Percentiles rank a stretch among this genome's conserved stretches.
phyloP scores from a whole-genome alignment of 2,888 invertebrate genomes.

The Argynnis bischoffii region DNA sequence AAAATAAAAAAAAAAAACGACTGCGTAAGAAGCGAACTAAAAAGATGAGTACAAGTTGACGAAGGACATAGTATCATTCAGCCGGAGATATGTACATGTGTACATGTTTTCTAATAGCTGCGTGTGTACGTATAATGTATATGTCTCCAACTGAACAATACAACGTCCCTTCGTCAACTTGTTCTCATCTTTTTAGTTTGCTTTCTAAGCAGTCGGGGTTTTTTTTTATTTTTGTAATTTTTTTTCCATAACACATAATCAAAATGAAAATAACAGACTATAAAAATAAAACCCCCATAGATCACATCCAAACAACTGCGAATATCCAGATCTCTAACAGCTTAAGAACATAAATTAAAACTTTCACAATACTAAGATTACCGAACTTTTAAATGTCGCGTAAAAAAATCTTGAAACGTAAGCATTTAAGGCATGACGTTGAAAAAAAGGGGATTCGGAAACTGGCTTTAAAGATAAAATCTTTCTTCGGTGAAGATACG shows the following conservation, averaged over 20 bases:
- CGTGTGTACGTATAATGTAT: too few relatives aligned
- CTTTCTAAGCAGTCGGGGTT: too few relatives aligned
- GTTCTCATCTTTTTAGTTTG: too few relatives aligned
- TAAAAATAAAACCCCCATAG: background rate
- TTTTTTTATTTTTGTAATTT: background rate
- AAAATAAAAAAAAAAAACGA: too few relatives aligned
- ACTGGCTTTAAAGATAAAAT: constrained; percentile 28
- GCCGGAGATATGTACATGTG: too few relatives aligned
- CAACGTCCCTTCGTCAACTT: too few relatives aligned
- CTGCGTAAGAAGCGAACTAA: too few relatives aligned
- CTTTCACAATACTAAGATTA: constrained; percentile 8
- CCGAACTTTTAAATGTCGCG: background rate
- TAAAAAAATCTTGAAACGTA: constrained; percentile 10
- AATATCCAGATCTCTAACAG: background rate
- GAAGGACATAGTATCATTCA: too few relatives aligned
- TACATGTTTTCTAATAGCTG: too few relatives aligned
- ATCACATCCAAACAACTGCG: too few relatives aligned
- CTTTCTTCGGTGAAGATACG: constrained; percentile 21
- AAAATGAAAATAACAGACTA: background rate
- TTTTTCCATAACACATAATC: background rate
- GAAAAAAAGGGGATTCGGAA: constrained; percentile 18
- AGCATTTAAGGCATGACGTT: constrained; percentile 19
- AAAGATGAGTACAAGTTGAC: too few relatives aligned
- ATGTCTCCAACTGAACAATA: too few relatives aligned
- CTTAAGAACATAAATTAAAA: constrained; percentile 7